These are phyloP conservation scores for Agrochola litura DNA, from an alignment of 2,888 invertebrate species.

Conservation along the genomic window DNA sequence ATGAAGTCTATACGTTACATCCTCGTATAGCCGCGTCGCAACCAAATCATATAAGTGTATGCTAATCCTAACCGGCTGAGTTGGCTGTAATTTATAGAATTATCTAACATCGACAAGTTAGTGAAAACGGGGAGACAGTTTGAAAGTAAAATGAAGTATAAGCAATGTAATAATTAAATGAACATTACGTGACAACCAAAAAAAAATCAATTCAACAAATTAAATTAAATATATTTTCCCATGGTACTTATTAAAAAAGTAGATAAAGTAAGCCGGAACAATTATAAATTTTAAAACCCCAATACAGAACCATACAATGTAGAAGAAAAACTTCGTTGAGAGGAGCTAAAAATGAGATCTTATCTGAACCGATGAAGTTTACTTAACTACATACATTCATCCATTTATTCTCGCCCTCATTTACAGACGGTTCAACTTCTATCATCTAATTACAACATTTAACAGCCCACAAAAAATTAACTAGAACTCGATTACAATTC, in stretches of 20 bases:
- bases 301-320: background rate
- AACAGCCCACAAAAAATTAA: constrained; percentile 48
- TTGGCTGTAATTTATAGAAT: constrained; percentile 51
- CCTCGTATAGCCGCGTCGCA: constrained; percentile 50
- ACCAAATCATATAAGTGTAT: constrained; percentile 71
- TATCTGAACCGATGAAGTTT: constrained; percentile 18
- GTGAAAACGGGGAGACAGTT: constrained; percentile 15
- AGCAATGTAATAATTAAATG: background rate
- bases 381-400: constrained; percentile 14
- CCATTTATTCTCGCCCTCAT: constrained; percentile 28
- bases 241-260: background rate
- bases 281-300: background rate
- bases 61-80: constrained; percentile 64
- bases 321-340: background rate
- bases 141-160: constrained; percentile 8
- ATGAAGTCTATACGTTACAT: constrained; percentile 62
- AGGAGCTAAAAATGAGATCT: constrained; percentile 20
- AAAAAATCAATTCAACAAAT: background rate
- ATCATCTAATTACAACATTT: constrained; percentile 44
- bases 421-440: constrained; percentile 2
- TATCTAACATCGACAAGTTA: constrained; percentile 31
- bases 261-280: background rate
- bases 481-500: constrained; percentile 38
- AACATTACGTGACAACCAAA: background rate
- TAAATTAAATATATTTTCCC: background rate